Evolutionary conservation across 2,888 invertebrate genomes (phyloP).

Genomic region (Rotaria sp.): DNA sequence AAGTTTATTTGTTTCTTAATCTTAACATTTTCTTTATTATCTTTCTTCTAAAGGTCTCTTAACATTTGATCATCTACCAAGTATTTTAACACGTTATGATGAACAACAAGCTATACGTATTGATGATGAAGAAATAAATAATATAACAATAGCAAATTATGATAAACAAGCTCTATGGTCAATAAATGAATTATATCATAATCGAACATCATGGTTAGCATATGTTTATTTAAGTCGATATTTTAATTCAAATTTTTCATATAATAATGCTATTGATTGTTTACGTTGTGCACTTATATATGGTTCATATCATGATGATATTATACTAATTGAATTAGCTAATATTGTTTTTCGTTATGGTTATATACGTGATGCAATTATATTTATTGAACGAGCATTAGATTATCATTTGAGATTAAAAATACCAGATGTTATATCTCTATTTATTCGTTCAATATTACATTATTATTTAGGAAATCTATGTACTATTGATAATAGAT

Average conservation of each 20-base stretch:
- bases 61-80: background rate
- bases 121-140: background rate
- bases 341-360: constrained; percentile 15
- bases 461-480: constrained; percentile 27
- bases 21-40: background rate
- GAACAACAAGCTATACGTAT: background rate
- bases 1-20: background rate
- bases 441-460: background rate
- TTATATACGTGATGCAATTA: constrained; percentile 11
- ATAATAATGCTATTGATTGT: constrained; percentile 6
- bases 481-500: constrained; percentile 16
- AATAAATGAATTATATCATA: background rate
- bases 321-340: background rate
- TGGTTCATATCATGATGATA: background rate
- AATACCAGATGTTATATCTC: background rate
- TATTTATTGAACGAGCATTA: background rate
- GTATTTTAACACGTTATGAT: constrained; percentile 3
- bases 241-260: background rate
- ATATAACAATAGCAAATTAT: background rate
- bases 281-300: background rate
- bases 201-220: constrained; percentile 19
- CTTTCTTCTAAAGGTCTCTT: background rate
- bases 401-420: background rate
- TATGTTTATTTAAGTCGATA: background rate
- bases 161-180: background rate